Base-by-base conservation (phyloP, 2,888 invertebrate genomes). In the Dione vanillae region DNA sequence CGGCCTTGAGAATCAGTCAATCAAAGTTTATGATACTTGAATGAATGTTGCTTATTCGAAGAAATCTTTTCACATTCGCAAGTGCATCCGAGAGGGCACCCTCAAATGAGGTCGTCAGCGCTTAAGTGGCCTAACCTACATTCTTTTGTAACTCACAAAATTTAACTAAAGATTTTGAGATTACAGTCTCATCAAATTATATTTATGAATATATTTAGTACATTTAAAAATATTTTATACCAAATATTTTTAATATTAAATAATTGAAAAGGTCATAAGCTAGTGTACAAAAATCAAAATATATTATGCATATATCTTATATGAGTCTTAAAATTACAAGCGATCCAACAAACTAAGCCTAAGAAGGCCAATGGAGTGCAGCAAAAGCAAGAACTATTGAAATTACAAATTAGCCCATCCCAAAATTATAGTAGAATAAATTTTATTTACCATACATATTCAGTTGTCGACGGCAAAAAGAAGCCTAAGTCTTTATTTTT, bases 51-150 rank as follows among this genome's bases (percentile, higher is more conserved):
- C 68, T 69, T 69, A 69, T 69, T 69, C 62, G 45, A 20, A 62
- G 54, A 56, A 68, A 69, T 69, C 68, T 69, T 69, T 69, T 62
- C 54, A 69, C 68, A 69, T 64, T 64, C 54, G 52, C 52, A 64
- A 69, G 68, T 69, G 68, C 68, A 69, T 69, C 62, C 62, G 54
- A 62, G 68, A 68, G 52, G 47, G 51, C 51, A 61, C 37, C 54
- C 62, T 68, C 51, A 69, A 68, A 69, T 69, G 68, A 69, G 68
- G 68, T 69, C 68, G 68, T 69, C 62, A 54, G 62, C 45, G 47
- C 47, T 45, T 69, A 64, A 69, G 68, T 64, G 54, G 68, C 62
- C 68, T 69, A 69, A 56, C 68, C 68, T 64, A 69, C 47, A 69
- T 69, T 69, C 64, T 69, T 69, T 69, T 69, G 68, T 64, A 64